These are phyloP conservation scores for Drosophila nigritarsus DNA, from an alignment of 2,888 invertebrate species.

Conservation along the genomic window DNA sequence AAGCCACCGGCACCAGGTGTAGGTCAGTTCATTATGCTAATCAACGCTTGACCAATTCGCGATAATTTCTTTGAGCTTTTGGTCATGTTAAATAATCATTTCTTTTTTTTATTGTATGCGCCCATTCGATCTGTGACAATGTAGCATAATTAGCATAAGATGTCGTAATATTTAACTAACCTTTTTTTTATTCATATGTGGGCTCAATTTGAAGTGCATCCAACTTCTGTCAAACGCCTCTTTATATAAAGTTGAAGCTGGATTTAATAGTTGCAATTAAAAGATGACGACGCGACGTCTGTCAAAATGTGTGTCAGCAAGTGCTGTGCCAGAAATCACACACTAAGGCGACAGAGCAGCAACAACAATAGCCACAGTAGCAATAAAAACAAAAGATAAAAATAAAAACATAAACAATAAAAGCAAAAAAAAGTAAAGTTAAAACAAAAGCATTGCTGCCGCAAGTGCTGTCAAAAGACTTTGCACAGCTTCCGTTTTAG, in stretches of 20 bases:
- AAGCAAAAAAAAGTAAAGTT: not conserved
- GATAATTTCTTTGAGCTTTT: conserved; percentile 31
- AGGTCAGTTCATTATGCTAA: conserved; percentile 57
- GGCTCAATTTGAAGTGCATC: conserved; percentile 17
- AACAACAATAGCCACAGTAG: conserved; percentile 5
- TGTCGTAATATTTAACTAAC: conserved; percentile 40
- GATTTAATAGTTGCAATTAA: conserved; percentile 66
- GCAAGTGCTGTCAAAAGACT: conserved; percentile 59
- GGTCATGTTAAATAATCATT: conserved; percentile 47
- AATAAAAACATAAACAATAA: conserved; percentile 1
- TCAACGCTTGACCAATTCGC: conserved; percentile 30
- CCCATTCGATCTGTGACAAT: conserved; percentile 26
- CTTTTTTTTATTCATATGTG: not conserved
- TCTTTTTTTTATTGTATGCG: conserved; percentile 27
- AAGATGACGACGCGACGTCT: conserved; percentile 33
- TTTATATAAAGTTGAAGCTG: not conserved
- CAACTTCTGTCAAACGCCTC: not conserved
- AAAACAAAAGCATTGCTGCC: conserved; percentile 47
- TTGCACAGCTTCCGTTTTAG: conserved; percentile 74
- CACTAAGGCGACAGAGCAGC: conserved; percentile 26
- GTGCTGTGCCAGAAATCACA: conserved; percentile 17
- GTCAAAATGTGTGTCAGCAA: conserved; percentile 66
- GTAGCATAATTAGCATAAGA: conserved; percentile 60
- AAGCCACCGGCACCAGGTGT: conserved; percentile 26
- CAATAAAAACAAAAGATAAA: not conserved